A percentile compares a stretch with the other conserved stretches of the same genome.
Conservation (phyloP, 2,113 vertebrate genomes). For the Phrynosoma platyrhinos region DNA sequence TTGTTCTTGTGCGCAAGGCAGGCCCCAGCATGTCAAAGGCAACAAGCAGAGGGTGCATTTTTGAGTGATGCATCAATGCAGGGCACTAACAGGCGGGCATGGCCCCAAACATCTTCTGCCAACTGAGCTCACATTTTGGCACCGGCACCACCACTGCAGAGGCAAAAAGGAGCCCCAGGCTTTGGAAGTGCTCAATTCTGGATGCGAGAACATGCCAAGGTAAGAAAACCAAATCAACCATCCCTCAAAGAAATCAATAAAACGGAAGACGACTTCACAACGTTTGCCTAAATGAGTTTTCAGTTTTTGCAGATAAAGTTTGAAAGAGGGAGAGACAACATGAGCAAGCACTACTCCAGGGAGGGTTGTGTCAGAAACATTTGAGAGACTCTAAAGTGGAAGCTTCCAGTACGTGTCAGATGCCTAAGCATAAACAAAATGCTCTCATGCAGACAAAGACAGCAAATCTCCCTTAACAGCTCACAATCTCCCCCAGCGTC, state of each 20-base stretch:
- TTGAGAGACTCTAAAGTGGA: background rate
- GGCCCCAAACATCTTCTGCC: background rate
- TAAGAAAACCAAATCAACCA: rapidly evolving
- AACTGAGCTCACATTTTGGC: background rate
- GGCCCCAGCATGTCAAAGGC: background rate
- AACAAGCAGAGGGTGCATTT: background rate
- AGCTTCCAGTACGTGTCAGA: background rate
- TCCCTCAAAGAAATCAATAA: rapidly evolving
- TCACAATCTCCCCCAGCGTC: background rate
- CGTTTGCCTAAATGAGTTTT: background rate
- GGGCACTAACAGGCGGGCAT: rapidly evolving
- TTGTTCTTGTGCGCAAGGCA: background rate
- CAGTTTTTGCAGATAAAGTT: background rate
- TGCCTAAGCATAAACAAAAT: slow-evolving; percentile 16
- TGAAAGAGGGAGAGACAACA: background rate
- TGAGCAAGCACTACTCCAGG: background rate
- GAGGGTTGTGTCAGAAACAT: background rate
- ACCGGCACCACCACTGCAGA: rapidly evolving
- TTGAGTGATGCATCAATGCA: background rate
- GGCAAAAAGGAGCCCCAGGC: background rate
- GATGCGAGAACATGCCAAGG: background rate
- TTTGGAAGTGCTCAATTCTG: background rate
- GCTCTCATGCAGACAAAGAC: background rate
- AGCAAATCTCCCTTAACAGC: background rate
- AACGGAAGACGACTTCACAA: background rate